These are phyloP conservation scores for Sisyra terminalis DNA, from an alignment of 2,888 invertebrate species.

Conservation along the genomic window DNA sequence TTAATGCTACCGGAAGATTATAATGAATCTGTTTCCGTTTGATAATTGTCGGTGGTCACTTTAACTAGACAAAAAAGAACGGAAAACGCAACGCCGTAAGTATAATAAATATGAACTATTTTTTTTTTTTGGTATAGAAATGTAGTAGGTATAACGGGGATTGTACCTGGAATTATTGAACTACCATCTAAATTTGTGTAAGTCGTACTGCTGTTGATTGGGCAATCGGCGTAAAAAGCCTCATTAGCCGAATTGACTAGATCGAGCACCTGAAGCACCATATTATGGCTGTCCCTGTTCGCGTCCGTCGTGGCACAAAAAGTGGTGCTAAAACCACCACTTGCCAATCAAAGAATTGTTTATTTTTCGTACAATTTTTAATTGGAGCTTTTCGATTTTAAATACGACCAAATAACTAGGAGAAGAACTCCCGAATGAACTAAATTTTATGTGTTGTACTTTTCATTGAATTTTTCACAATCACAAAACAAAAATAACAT, in stretches of 20 bases:
- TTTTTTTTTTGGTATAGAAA: background rate
- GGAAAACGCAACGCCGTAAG: background rate
- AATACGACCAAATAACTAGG: no score
- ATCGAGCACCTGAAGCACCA: constrained; percentile 61
- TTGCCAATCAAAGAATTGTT: no score
- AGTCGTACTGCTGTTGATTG: constrained; percentile 22
- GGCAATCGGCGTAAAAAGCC: constrained; percentile 52
- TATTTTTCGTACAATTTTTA: no score
- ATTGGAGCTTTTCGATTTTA: no score
- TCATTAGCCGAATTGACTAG: constrained; percentile 43
- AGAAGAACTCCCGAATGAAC: no score
- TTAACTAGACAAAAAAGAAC: background rate
- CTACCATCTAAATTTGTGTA: constrained; percentile 25
- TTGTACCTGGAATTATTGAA: constrained; percentile 5
- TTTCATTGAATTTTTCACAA: no score
- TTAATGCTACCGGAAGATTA: background rate
- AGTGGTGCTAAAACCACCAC: background rate
- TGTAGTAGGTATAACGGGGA: background rate
- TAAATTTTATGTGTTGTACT: no score
- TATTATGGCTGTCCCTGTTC: constrained; percentile 21
- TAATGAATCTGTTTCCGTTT: no score
- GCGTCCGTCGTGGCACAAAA: constrained; percentile 10
- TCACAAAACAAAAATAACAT: no score
- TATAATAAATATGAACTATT: background rate
- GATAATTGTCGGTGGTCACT: no score